A percentile compares a stretch with the other conserved stretches of the same genome.
These are phyloP conservation scores for Acronicta aceris DNA, from an alignment of 2,888 invertebrate genomes.

Conservation along the genomic window DNA sequence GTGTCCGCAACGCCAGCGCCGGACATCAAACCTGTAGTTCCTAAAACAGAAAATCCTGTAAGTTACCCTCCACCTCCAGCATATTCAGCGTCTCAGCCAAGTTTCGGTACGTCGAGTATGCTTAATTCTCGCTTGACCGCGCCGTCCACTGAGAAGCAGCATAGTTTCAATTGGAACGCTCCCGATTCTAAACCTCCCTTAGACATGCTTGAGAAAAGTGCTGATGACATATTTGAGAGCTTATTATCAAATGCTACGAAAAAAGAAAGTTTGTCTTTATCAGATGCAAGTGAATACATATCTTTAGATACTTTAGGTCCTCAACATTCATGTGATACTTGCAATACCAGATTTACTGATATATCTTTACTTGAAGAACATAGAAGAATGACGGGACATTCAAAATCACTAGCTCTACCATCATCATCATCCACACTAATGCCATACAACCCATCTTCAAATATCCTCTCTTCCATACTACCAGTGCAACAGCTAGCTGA, in stretches of 20 bases:
- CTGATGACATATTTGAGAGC: slow-evolving; percentile 86
- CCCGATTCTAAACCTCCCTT: slow-evolving; percentile 82
- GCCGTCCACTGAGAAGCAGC: slow-evolving; percentile 81
- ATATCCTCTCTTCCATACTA: slow-evolving; percentile 78
- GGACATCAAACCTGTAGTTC: slow-evolving; percentile 79
- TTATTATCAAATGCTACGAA: slow-evolving; percentile 78
- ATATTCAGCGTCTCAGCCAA: slow-evolving; percentile 66
- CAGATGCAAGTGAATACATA: slow-evolving; percentile 90
- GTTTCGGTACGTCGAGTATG: slow-evolving; percentile 54
- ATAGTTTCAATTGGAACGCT: slow-evolving; percentile 85
- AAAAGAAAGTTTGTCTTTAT: slow-evolving; percentile 76
- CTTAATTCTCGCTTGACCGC: slow-evolving; percentile 63
- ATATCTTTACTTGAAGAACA: slow-evolving; percentile 88
- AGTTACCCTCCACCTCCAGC: slow-evolving; percentile 66
- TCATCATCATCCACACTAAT: slow-evolving; percentile 73
- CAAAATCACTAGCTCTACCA: slow-evolving; percentile 75
- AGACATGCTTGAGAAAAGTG: slow-evolving; percentile 82
- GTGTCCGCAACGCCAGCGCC: slow-evolving; percentile 84
- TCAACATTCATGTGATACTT: slow-evolving; percentile 89
- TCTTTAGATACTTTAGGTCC: slow-evolving; percentile 90
- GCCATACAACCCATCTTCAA: slow-evolving; percentile 76
- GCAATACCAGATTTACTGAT: slow-evolving; percentile 90
- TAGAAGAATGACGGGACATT: slow-evolving; percentile 88
- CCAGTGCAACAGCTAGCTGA: slow-evolving; percentile 85
- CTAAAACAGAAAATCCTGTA: slow-evolving; percentile 74